Percentiles rank a stretch among this genome's conserved stretches.
Evolutionary conservation across 2,888 invertebrate genomes (phyloP).

Genomic region (Conus canariensis): DNA sequence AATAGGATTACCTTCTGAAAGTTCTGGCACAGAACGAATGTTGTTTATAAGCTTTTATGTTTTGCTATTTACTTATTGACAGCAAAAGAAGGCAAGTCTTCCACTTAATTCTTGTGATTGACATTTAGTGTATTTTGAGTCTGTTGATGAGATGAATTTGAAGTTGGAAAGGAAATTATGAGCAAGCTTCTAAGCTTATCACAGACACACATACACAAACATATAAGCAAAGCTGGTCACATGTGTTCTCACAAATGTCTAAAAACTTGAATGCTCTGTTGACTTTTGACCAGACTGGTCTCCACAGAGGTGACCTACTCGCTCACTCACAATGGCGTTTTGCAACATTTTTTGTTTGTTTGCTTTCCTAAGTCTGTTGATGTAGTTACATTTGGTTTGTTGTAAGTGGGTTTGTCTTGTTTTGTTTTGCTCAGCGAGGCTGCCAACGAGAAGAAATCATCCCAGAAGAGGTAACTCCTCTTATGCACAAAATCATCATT

Average conservation of each 20-base stretch:
- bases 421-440: conserved; percentile 36
- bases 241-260: no score
- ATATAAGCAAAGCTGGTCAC: no score
- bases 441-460: conserved; percentile 34
- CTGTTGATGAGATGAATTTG: no score
- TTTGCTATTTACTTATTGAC: not conserved
- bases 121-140: no score
- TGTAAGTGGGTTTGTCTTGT: conserved; percentile 11
- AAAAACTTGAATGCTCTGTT: no score
- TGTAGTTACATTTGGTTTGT: no score
- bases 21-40: not conserved
- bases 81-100: not conserved
- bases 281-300: no score
- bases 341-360: not conserved
- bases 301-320: no score
- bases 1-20: not conserved
- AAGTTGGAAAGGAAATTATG: no score
- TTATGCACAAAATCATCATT: not conserved
- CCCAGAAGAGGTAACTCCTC: conserved; percentile 37
- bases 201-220: no score
- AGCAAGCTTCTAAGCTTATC: no score
- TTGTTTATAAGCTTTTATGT: not conserved
- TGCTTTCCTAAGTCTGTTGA: not conserved
- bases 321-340: no score
- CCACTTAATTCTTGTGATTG: not conserved